Conservation (phyloP, 2,888 invertebrate genomes). For the Dendrolimus houi region DNA sequence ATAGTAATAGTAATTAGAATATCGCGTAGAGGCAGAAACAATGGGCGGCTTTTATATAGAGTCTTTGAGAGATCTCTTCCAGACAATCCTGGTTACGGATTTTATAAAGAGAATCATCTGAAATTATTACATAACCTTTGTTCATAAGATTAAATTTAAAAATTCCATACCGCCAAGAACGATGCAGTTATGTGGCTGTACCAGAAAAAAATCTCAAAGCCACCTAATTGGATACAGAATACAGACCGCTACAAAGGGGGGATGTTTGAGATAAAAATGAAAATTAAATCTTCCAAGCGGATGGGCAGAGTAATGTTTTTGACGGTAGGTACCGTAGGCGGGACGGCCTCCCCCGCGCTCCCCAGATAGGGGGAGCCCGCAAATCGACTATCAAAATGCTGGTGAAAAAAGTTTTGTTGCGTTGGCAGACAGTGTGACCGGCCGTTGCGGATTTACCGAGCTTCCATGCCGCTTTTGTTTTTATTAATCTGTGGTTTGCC, state of each 20-base stretch:
- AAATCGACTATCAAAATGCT: slow-evolving; percentile 75
- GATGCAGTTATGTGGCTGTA: slow-evolving; percentile 43
- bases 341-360: slow-evolving; percentile 15
- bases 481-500: slow-evolving; percentile 22
- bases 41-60: too few relatives aligned
- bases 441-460: slow-evolving; percentile 42
- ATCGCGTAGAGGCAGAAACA: too few relatives aligned
- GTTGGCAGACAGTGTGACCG: slow-evolving; percentile 55
- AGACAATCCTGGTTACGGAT: too few relatives aligned
- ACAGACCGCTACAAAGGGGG: slow-evolving; percentile 74
- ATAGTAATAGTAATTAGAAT: too few relatives aligned
- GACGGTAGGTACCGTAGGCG: slow-evolving; percentile 69
- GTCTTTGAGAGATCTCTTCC: too few relatives aligned
- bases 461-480: slow-evolving; percentile 35
- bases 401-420: slow-evolving; percentile 56
- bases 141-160: slow-evolving; percentile 51
- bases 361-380: slow-evolving; percentile 41
- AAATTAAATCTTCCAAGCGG: slow-evolving; percentile 77
- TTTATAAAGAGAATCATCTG: not conserved
- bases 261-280: slow-evolving; percentile 77
- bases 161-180: slow-evolving; percentile 64
- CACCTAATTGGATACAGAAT: slow-evolving; percentile 73
- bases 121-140: slow-evolving; percentile 1
- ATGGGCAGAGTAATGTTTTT: slow-evolving; percentile 75
- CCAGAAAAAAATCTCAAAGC: slow-evolving; percentile 68